These are phyloP conservation scores for Mayetiola destructor DNA, from an alignment of 2,888 invertebrate genomes.

Conservation along the genomic window DNA sequence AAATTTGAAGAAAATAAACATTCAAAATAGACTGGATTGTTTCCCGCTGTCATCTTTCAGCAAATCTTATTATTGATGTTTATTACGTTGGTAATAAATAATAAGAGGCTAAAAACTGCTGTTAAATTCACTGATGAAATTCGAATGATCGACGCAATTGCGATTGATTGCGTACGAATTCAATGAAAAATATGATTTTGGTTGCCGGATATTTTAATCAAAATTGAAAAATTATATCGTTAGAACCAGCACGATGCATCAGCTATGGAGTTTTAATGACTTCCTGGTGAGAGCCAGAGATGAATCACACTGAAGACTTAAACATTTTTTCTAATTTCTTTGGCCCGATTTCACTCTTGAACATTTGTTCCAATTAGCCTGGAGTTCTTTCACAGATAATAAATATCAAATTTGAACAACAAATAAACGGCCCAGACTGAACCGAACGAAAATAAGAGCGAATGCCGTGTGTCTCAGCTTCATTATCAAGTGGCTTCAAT, in stretches of 20 bases:
- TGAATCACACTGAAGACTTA: background rate
- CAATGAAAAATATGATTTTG: background rate
- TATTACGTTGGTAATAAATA: no score
- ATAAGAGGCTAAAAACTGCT: no score
- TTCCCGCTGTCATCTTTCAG: no score
- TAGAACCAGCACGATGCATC: no score
- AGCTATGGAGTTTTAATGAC: no score
- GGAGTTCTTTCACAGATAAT: background rate
- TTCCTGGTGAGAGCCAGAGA: no score
- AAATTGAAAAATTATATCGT: background rate
- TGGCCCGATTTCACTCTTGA: conserved; percentile 6
- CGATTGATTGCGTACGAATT: background rate
- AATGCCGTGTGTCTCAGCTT: background rate
- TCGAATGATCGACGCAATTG: background rate
- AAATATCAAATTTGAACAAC: no score
- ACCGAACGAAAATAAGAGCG: background rate
- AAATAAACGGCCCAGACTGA: background rate
- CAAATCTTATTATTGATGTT: no score
- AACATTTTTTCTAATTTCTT: background rate
- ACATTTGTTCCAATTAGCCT: background rate
- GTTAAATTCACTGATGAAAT: no score
- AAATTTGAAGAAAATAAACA: no score
- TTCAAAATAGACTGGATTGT: no score
- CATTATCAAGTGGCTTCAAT: background rate
- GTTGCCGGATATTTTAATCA: background rate